Evolutionary conservation across 2,797 vertebrate species (phyloP), one percentile per base, ranked within the genome.

Genomic region (Paedocypris micromegethes): DNA sequence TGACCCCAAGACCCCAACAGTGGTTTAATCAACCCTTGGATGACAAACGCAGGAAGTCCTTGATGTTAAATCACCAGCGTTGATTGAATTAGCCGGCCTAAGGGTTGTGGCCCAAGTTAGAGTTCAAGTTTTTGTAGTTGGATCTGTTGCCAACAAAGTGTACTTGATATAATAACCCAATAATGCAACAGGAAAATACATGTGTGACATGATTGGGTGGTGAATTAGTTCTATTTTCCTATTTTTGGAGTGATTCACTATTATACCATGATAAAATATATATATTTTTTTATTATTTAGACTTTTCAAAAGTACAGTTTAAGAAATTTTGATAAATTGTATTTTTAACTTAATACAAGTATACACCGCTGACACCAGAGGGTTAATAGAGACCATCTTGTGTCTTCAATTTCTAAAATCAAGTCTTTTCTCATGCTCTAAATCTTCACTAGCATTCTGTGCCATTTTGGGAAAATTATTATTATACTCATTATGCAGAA

Each of bases 11-110:
- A 75, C 54, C 70, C 70, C 46, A 53, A 47, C 67, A 52, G 66
- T 67, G 68, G 56, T 49, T 58, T 69, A 52, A 70, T 73, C 9
- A 40, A 73, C 54, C 69, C 54, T 46, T 47, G 54, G 69, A 71
- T 74, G 72, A 78, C 68, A 55, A 75, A 74, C n/a, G 53, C 66
- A 58, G 62, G 69, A 70, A 42, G 66, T 74, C 75, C 69, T 70
- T 63, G 72, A 70, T 74, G 70, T 64, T 70, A 70, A 79, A 76
- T 80, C 76, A 74, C 74, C 51, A 60, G 57, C 56, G 50, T 60
- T 74, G 76, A 80, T 76, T 78, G 74, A 76, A 79, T 65, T 57
- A 68, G 78, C 76, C 72, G 70, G 67, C 57, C 23, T 23, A 23
- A 70, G 78, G 78, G 69, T 72, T 67, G 64, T 72, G 68, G 68